These are phyloP conservation scores for Pitta sordida DNA, from an alignment of 2,113 vertebrate species.

Conservation along the genomic window DNA sequence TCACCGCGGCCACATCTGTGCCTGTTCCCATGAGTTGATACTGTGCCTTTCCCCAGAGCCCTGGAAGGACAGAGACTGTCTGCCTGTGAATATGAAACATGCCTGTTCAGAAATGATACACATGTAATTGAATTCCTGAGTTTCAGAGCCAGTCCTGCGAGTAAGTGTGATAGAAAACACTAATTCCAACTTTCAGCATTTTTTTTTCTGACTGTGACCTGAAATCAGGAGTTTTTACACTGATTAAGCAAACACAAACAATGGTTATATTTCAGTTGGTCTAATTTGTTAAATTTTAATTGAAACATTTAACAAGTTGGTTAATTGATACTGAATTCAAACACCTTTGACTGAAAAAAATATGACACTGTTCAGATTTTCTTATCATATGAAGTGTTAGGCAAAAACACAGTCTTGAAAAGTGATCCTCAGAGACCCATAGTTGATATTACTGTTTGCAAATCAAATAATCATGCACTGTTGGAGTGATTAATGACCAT, in stretches of 20 bases:
- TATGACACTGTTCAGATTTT: not conserved
- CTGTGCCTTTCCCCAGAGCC: not conserved
- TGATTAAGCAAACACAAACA: not conserved
- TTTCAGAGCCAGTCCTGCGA: not conserved
- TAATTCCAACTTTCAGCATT: not conserved
- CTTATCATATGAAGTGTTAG: not conserved
- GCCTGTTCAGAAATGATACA: not conserved
- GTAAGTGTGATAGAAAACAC: not conserved
- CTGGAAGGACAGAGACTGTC: not conserved
- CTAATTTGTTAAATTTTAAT: constrained; percentile 26
- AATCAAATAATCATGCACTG: not conserved
- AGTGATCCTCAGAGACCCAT: not conserved
- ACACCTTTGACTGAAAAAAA: not conserved
- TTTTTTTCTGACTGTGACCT: not conserved
- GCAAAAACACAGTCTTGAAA: not conserved
- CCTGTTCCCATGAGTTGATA: not conserved
- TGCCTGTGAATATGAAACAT: not conserved
- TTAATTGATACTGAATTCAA: constrained; percentile 29
- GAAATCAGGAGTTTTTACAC: not conserved
- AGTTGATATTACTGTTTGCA: not conserved
- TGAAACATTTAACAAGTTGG: not conserved
- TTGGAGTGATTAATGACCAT: not conserved
- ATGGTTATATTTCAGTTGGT: not conserved
- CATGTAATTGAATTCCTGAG: not conserved
- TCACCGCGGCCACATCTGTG: not conserved